Evolutionary conservation across 2,113 vertebrate genomes (phyloP), one percentile per base, ranked within the genome.

Genomic region (Actinemys pallida): DNA sequence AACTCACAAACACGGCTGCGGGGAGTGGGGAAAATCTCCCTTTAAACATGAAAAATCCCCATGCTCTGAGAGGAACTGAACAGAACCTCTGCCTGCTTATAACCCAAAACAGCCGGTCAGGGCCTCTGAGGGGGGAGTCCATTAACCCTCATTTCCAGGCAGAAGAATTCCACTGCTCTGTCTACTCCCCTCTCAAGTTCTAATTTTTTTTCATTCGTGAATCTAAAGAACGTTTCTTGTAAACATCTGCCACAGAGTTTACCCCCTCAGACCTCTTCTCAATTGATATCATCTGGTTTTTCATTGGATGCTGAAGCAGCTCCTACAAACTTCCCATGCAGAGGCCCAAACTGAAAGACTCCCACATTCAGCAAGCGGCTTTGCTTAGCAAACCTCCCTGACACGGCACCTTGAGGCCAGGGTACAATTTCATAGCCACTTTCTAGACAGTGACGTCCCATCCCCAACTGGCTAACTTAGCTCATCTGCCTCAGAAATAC

Each of bases 401-500:
- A 83, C 88, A 27, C 4, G 16, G 62, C 79, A 82, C 76, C 45
- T 95, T 84, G 6, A 92, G 31, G 75, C 83, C 11, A 84, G 65
- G 49, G 27, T 87, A n/a, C 50, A 83, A 47, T 78, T 94, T 96
- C 79, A 47, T 76, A 59, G 16, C 31, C 17, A 75, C 80, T 92
- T 88, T 91, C 80, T 82, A 97, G 96, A 97, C 88, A 93, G 95
- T 39, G 27, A 27, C 7, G 31, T 19, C 49, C 50, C 29, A 53
- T 50, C 27, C 80, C 39, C 84, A 87, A 97, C 94, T 94, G 94
- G 88, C 42, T 95, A 87, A 92, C 89, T 96, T 49, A 88, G 81
- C 94, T 97, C 91, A 91, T 94, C 96, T 96, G 50, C 81, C 93
- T 92, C 94, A 92, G 84, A 93, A 95, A 96, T 79, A 75, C 96